Conservation (phyloP, 2,888 invertebrate genomes). For the Augiades crinisus region DNA sequence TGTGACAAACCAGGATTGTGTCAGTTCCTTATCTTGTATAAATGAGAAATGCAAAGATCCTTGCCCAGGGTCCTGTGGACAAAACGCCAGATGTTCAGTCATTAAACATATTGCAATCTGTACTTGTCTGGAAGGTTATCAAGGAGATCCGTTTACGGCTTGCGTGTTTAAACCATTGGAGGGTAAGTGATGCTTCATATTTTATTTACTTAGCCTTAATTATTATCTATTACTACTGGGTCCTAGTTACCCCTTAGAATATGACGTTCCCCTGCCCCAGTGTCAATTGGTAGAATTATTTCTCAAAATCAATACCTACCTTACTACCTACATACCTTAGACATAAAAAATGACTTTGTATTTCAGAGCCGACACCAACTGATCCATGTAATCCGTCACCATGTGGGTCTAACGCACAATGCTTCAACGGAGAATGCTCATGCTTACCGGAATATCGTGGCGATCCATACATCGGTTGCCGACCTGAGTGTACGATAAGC, state of each 20-base stretch:
- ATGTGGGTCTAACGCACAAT: slow-evolving; percentile 88
- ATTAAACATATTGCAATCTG: slow-evolving; percentile 84
- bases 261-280: no score
- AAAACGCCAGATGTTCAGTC: slow-evolving; percentile 79
- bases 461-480: slow-evolving; percentile 88
- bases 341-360: background rate
- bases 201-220: no score
- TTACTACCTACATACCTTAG: no score
- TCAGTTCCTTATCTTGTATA: slow-evolving; percentile 83
- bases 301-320: no score
- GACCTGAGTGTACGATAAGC: slow-evolving; percentile 91
- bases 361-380: slow-evolving; percentile 47
- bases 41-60: slow-evolving; percentile 85
- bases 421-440: slow-evolving; percentile 85
- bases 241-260: no score
- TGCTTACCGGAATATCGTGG: slow-evolving; percentile 89
- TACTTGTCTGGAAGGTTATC: slow-evolving; percentile 79
- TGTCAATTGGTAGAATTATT: no score
- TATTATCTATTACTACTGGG: no score
- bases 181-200: slow-evolving; percentile 46
- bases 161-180: slow-evolving; percentile 57
- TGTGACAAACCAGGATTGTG: slow-evolving; percentile 84
- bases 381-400: slow-evolving; percentile 85
- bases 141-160: slow-evolving; percentile 83
- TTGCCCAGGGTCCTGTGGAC: slow-evolving; percentile 86